Evolutionary conservation across 2,888 invertebrate genomes (phyloP), one percentile per base, ranked within the genome.

Genomic region (Megastigmus dorsalis): DNA sequence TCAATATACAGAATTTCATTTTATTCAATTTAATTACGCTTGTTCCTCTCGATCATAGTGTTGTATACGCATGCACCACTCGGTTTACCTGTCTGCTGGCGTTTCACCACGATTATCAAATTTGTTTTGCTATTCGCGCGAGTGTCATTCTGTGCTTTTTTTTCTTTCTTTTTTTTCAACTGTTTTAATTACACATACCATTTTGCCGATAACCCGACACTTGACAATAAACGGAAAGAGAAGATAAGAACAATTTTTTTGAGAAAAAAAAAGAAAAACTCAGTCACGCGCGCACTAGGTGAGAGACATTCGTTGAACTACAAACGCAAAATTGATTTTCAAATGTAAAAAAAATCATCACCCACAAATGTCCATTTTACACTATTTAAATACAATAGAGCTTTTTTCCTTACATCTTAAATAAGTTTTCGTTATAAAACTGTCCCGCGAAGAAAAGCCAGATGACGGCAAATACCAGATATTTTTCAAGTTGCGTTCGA

Each of bases 351-450:
- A 85, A 80, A 81, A 84, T 84, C 83, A 85, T 86, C 86, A 85
- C 84, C 85, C 86, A 86, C 85, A 84, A 83, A 84, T 86, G 84
- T 87, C 82, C 87, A 88, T 88, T 86, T 86, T 86, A 88, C 88
- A 88, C 86, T 88, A 87, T 87, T 88, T 88, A 87, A 88, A 88
- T 87, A 88, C 85, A 87, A 88, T 87, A 86, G 84, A 87, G 82
- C 84, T 86, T 88, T 86, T 80, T 79, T 75, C 55, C 80, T 86
- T 84, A 85, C 84, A 85, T 85, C 84, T 87, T 87, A 87, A 87
- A 87, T 87, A 88, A 87, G 86, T 86, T 86, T 83, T 79, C 69
- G 70, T 81, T 86, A 86, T 83, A 86, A 86, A 87, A 87, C 80
- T 83, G 85, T 87, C 84, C 83, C 84, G 82, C 82, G 83, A 84